phyloP scores from a whole-genome alignment of 2,888 invertebrate genomes.

The Lingula anatina region DNA sequence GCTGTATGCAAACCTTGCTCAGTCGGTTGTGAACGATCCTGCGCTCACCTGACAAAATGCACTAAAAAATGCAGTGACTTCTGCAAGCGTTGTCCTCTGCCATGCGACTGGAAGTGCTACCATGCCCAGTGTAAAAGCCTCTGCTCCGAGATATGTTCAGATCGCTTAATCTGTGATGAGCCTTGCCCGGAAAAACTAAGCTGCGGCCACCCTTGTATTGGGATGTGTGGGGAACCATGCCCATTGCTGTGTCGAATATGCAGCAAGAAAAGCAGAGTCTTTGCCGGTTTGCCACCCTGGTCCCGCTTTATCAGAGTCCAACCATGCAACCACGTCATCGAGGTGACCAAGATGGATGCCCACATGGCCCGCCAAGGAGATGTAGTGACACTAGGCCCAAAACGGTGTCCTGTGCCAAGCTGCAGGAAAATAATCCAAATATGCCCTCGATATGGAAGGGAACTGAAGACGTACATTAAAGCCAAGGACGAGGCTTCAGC shows the following conservation, averaged over 20 bases:
- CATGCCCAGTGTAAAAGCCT: constrained; percentile 34
- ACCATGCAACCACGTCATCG: too few relatives aligned
- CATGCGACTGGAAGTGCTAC: constrained; percentile 42
- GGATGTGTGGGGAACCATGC: constrained; percentile 70
- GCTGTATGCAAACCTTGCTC: constrained; percentile 48
- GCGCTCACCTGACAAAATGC: constrained; percentile 41
- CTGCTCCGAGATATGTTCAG: constrained; percentile 43
- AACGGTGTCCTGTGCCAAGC: too few relatives aligned
- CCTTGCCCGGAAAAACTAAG: constrained; percentile 36
- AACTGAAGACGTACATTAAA: too few relatives aligned
- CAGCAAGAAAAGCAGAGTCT: too few relatives aligned
- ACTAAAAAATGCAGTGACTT: constrained; percentile 28
- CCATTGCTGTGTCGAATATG: constrained; percentile 61
- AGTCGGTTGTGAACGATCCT: constrained; percentile 43
- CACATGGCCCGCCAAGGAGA: too few relatives aligned
- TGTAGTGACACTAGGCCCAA: too few relatives aligned
- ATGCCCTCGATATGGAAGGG: too few relatives aligned
- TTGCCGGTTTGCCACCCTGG: too few relatives aligned
- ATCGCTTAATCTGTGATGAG: constrained; percentile 35
- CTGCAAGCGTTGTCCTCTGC: constrained; percentile 42
- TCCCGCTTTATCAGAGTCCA: too few relatives aligned
- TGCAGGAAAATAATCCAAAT: too few relatives aligned
- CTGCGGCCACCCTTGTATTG: constrained; percentile 63
- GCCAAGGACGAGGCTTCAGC: too few relatives aligned
- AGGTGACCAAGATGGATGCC: too few relatives aligned